Base-by-base conservation (phyloP, 2,113 vertebrate species). In the Ophthalmolycus amberensis region DNA sequence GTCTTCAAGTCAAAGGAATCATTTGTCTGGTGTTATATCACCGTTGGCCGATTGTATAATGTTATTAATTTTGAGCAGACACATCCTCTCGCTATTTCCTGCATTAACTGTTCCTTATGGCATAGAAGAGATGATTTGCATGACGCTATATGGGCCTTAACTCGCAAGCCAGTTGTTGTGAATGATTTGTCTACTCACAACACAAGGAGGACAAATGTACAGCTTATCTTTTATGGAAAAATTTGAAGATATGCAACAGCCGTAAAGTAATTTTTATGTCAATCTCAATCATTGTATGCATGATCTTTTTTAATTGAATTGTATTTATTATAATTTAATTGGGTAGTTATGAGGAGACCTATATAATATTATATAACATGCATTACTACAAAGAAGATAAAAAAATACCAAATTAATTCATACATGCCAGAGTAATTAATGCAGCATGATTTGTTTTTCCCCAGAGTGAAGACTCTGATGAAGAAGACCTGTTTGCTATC, bases 401-500 rank as follows among this genome's bases (percentile, higher is more conserved):
- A 42, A 42, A 67, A 20, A 37, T 5, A 62, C 3, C 1, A 52
- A 42, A 65, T 82, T 1, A 38, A 77, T 70, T 80, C 10, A 40
- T 70, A 22, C 32, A 44, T 11, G 11, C 34, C 29, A n/a, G 27
- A 52, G 52, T 40, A 22, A 72, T 1, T 63, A 1, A 50, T 80
- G 20, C 40, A 8, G 71, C 8, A 14, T 60, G 9, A 63, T 70
- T 12, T 80, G 29, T 92, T 12, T 94, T 42, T 91, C 80, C 85
- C 12, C 82, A 99, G 97, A 96, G 95, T 94, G 97, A 98, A 92
- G 97, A 98, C 92, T 99, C 98, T 8, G 97, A 99, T 95, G 97
- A 99, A 92, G 98, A 99, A 89, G 97, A 99, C 40, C 94, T 96
- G 74, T 97, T 98, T 85, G 97, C 97, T 62, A 96, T 99, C 94